Percentiles rank a stretch among this genome's conserved stretches.
Evolutionary conservation across 2,888 invertebrate species (phyloP).

Genomic region (Sphaerophoria taeniata): DNA sequence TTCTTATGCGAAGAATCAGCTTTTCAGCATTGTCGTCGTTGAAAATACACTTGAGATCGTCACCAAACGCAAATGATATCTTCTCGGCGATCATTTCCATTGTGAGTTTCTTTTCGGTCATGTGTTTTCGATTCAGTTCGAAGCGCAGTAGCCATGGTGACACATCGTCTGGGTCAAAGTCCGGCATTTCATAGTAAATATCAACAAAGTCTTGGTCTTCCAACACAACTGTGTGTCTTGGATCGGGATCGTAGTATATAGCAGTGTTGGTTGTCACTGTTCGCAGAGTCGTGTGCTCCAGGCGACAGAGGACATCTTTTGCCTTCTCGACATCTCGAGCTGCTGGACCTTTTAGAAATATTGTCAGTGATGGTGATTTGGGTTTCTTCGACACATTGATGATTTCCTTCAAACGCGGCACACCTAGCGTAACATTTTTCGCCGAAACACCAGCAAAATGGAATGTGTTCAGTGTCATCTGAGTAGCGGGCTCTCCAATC

Average conservation of each 20-base stretch:
- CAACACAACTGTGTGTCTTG: slow-evolving; percentile 96
- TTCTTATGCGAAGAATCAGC: slow-evolving; percentile 95
- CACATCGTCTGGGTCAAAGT: slow-evolving; percentile 95
- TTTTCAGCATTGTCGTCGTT: slow-evolving; percentile 99
- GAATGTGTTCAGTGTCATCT: slow-evolving; percentile 76
- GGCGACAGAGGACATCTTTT: slow-evolving; percentile 96
- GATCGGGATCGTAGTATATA: slow-evolving; percentile 99
- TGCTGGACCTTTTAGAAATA: slow-evolving; percentile 95
- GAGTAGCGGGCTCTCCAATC: slow-evolving; percentile 76
- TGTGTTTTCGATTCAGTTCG: slow-evolving; percentile 96
- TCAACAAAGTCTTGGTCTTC: slow-evolving; percentile 99
- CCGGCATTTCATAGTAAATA: slow-evolving; percentile 99
- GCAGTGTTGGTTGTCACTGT: slow-evolving; percentile 98
- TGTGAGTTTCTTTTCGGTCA: slow-evolving; percentile 98
- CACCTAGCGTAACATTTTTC: slow-evolving; percentile 99
- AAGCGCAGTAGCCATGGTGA: slow-evolving; percentile 98
- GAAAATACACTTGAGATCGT: slow-evolving; percentile 98
- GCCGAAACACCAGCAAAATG: slow-evolving; percentile 91
- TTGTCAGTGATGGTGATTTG: slow-evolving; percentile 98
- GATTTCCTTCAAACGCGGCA: slow-evolving; percentile 96
- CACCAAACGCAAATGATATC: slow-evolving; percentile 97
- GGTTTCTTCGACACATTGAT: slow-evolving; percentile 99
- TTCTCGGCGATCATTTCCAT: slow-evolving; percentile 99
- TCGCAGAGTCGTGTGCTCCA: slow-evolving; percentile 97
- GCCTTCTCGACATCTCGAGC: slow-evolving; percentile 98